Percentiles rank a stretch among this genome's conserved stretches.
Evolutionary conservation across 2,113 vertebrate species (phyloP).

Genomic region (Stictonetta naevosa): DNA sequence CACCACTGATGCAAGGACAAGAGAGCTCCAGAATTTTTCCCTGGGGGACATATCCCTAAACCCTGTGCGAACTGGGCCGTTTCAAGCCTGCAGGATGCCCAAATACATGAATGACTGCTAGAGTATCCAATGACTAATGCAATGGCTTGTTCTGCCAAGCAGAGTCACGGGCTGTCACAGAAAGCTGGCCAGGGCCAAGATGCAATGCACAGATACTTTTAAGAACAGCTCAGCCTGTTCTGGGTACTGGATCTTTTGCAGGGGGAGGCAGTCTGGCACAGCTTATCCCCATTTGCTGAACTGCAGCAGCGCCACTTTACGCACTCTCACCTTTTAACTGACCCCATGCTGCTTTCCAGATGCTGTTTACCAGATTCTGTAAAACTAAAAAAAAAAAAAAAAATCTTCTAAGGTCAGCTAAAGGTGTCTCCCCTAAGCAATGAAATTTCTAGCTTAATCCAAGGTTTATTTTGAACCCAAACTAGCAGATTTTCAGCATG

Average conservation of each 20-base stretch:
- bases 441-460: background rate
- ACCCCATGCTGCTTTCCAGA: background rate
- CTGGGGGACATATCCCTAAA: background rate
- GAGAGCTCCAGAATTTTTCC: background rate
- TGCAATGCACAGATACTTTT: background rate
- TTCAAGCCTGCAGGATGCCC: background rate
- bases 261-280: background rate
- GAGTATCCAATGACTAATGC: background rate
- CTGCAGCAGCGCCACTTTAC: background rate
- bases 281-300: background rate
- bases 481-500: background rate
- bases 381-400: background rate
- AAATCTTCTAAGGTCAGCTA: background rate
- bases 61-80: background rate
- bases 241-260: background rate
- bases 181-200: background rate
- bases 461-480: background rate
- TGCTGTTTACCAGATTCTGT: background rate
- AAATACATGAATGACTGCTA: background rate
- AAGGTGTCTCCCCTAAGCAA: background rate
- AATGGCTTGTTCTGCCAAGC: background rate
- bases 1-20: background rate
- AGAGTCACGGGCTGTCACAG: background rate
- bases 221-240: background rate
- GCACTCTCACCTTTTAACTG: background rate